Evolutionary conservation across 2,888 invertebrate species (phyloP), one percentile per base, ranked within the genome.

Genomic region (Amphiduros pacificus): DNA sequence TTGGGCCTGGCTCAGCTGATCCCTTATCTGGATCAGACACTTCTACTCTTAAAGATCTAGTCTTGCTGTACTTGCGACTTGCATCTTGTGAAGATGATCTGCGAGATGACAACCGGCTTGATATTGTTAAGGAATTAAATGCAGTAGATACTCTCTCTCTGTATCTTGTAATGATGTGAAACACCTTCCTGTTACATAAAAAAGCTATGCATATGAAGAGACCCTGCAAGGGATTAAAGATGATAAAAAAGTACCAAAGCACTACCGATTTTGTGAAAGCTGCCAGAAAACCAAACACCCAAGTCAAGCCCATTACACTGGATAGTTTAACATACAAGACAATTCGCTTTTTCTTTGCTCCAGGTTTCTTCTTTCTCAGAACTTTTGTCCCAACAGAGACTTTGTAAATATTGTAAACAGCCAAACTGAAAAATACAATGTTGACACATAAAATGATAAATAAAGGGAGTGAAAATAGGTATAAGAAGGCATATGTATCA

Each of bases 381-480:
- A 55, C 40, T 24, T 57, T 29, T 6, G 51, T 28, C 28, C 41
- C 36, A 2, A 17, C 9, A 5, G 32, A 3, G 2, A 57, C 41
- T 1, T 20, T n/a, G 54, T 48, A 60, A 17, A 87, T 86, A 11
- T 87, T 85, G 57, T 86, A 82, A 26, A 87, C 86, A 31, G 87
- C 86, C 69, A 86, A 85, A 40, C 85, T 71, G 61, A 86, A 82
- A 68, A 86, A 85, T 62, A 85, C 82, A 44, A 84, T 78, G 31
- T 85, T 83, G 60, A 82, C 75, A 48, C 85, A 71, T 9, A 86
- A 78, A 31, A 87, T 77, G 49, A 85, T 67, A 48, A 81, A 77
- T 41, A 85, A 79, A n/a, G 88, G 86, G 26, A 86, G 73, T 3
- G 86, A 86, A 72, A 87, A 87, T 52, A 86, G 83, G 70, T 86